Conservation (phyloP, 1,140 invertebrate species). For the Caenorhabditis brenneri region DNA sequence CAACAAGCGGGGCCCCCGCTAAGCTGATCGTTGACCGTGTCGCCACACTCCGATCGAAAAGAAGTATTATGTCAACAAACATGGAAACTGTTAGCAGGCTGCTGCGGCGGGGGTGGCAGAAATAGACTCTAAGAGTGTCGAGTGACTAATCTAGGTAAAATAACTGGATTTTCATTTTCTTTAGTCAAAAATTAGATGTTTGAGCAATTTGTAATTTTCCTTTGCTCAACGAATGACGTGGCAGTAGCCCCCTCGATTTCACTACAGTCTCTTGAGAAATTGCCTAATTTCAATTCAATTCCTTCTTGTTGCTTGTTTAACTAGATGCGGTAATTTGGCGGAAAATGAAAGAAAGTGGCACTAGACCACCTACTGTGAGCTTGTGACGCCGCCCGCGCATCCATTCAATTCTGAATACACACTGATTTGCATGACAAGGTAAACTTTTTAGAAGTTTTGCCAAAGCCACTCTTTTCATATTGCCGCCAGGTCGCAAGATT, state of each 20-base stretch:
- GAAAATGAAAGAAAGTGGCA: conserved; percentile 28
- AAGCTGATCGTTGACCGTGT: conserved; percentile 36
- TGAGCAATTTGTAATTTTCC: too few species aligned
- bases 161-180: conserved; percentile 12
- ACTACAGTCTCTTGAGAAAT: background rate
- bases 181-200: background rate
- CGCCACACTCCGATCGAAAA: conserved; percentile 11
- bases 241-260: background rate
- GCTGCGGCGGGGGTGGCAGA: conserved; percentile 24
- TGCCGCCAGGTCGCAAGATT: conserved; percentile 22
- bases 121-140: background rate
- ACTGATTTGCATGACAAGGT: conserved; percentile 48
- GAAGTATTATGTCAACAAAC: conserved; percentile 40
- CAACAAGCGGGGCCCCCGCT: background rate
- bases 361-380: conserved; percentile 36
- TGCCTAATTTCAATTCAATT: conserved; percentile 7
- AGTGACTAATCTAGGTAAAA: conserved; percentile 30
- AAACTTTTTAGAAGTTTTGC: conserved; percentile 23
- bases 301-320: background rate
- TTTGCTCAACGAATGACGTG: conserved; percentile 16
- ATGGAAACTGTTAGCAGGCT: conserved; percentile 38
- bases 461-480: conserved; percentile 41
- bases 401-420: background rate
- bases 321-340: conserved; percentile 43
- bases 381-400: background rate